Conservation (phyloP, 1,140 invertebrate species). For the Trachymyrmex cornetzi region DNA sequence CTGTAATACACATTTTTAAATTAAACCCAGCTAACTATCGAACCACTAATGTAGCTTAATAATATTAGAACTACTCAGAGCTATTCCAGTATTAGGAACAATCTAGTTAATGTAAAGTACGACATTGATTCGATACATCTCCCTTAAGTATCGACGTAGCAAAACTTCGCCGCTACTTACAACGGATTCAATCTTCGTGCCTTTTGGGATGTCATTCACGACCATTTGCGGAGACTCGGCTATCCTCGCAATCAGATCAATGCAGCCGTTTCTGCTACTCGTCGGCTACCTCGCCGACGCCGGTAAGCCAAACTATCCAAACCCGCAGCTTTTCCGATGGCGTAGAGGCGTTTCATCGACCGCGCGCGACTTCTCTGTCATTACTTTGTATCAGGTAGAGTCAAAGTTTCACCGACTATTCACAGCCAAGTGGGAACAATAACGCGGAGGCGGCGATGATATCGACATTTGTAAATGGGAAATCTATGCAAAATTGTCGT, state of each 20-base stretch:
- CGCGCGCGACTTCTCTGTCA: constrained; percentile 57
- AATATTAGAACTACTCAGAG: background rate
- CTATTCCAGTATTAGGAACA: constrained; percentile 8
- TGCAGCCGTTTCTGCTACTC: constrained; percentile 80
- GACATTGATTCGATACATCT: constrained; percentile 2
- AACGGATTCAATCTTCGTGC: constrained; percentile 30
- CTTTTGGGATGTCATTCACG: constrained; percentile 18
- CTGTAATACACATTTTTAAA: background rate
- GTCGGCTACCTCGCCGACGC: constrained; percentile 74
- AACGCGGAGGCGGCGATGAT: constrained; percentile 8
- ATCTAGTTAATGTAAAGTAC: background rate
- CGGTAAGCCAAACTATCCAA: constrained; percentile 77
- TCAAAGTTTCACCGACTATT: constrained; percentile 23
- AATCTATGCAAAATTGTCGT: background rate
- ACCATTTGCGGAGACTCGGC: constrained; percentile 61
- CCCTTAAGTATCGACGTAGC: constrained; percentile 12
- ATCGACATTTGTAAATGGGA: constrained; percentile 5
- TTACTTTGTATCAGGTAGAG: constrained; percentile 44
- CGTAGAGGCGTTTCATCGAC: constrained; percentile 72
- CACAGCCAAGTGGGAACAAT: constrained; percentile 25
- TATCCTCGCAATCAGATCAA: constrained; percentile 76
- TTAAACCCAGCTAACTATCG: background rate
- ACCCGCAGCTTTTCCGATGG: constrained; percentile 77
- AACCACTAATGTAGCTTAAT: constrained; percentile 5
- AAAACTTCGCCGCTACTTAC: constrained; percentile 39